Conservation (phyloP, 2,113 vertebrate genomes). For the Coptodon rendalli region DNA sequence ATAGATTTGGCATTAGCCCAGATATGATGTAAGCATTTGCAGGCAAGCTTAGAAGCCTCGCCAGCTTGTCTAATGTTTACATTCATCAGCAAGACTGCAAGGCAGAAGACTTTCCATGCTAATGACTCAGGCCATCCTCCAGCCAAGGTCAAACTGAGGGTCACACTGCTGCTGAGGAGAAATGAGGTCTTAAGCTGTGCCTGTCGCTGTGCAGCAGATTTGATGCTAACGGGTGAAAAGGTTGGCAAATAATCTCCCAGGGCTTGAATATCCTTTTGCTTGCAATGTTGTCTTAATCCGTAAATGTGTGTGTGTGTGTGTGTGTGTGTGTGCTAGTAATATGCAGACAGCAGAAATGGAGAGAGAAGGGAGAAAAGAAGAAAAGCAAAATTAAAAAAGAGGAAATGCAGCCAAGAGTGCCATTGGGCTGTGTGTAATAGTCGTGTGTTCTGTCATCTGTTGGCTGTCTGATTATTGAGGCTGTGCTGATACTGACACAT, state of each 20-base stretch:
- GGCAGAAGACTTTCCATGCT: slow-evolving; percentile 17
- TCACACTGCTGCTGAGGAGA: slow-evolving; percentile 2
- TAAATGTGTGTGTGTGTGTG: background rate
- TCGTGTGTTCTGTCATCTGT: slow-evolving; percentile 42
- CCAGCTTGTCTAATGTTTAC: slow-evolving; percentile 43
- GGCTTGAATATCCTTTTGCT: slow-evolving; percentile 23
- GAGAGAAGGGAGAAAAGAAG: background rate
- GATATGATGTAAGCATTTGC: slow-evolving; percentile 2
- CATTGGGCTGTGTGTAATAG: slow-evolving; percentile 1
- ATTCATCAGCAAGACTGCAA: slow-evolving; percentile 14
- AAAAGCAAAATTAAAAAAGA: slow-evolving; percentile 14
- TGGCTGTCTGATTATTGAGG: slow-evolving; percentile 44
- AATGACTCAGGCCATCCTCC: slow-evolving; percentile 21
- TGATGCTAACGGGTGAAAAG: slow-evolving; percentile 25
- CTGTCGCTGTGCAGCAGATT: slow-evolving; percentile 18
- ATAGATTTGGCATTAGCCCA: slow-evolving; percentile 15
- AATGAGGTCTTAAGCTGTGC: slow-evolving; percentile 32
- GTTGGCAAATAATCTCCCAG: slow-evolving; percentile 34
- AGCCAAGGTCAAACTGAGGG: slow-evolving; percentile 43
- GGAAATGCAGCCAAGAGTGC: background rate
- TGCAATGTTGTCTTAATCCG: slow-evolving; percentile 17
- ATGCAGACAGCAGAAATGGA: background rate
- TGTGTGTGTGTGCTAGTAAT: background rate
- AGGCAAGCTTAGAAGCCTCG: background rate
- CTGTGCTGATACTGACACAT: slow-evolving; percentile 15